phyloP scores from a whole-genome alignment of 2,113 vertebrate genomes.

The Lepisosteus osseus region DNA sequence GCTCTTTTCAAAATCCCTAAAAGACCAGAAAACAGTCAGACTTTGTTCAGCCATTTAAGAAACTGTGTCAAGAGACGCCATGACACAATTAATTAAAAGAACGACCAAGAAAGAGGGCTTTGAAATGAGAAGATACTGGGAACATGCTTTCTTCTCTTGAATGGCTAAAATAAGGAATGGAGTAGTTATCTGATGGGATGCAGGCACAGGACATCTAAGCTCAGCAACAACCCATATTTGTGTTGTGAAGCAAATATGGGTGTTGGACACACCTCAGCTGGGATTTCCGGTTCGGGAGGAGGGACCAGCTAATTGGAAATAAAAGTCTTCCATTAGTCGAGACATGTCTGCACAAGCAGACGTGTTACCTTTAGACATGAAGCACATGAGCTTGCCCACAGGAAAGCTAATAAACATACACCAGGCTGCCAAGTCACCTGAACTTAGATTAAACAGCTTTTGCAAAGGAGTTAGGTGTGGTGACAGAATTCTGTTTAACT shows the following conservation, averaged over 20 bases:
- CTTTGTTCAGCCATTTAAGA: constrained; percentile 1
- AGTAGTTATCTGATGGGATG: constrained; percentile 18
- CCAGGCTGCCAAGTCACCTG: too few species aligned
- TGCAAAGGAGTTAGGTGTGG: too few species aligned
- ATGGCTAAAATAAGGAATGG: constrained; percentile 17
- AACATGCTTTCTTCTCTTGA: background rate
- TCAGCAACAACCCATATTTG: constrained; percentile 59
- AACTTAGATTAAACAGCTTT: too few species aligned
- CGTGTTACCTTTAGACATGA: constrained; percentile 10
- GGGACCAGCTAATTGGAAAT: constrained; percentile 85
- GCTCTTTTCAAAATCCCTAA: constrained; percentile 16
- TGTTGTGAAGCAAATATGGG: constrained; percentile 53
- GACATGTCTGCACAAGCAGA: constrained; percentile 35
- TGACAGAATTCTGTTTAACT: too few species aligned
- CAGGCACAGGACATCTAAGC: constrained; percentile 25
- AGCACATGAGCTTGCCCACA: too few species aligned
- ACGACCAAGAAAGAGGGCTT: too few species aligned
- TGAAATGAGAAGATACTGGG: background rate
- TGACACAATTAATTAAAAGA: too few species aligned
- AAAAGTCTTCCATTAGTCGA: constrained; percentile 69
- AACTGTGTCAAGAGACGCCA: too few species aligned
- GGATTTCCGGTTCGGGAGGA: constrained; percentile 78
- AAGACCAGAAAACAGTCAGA: constrained; percentile 23
- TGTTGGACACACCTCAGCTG: constrained; percentile 83
- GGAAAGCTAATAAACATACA: too few species aligned